These are phyloP conservation scores for Myiagra hebetior DNA, from an alignment of 2,113 vertebrate genomes.

Conservation along the genomic window DNA sequence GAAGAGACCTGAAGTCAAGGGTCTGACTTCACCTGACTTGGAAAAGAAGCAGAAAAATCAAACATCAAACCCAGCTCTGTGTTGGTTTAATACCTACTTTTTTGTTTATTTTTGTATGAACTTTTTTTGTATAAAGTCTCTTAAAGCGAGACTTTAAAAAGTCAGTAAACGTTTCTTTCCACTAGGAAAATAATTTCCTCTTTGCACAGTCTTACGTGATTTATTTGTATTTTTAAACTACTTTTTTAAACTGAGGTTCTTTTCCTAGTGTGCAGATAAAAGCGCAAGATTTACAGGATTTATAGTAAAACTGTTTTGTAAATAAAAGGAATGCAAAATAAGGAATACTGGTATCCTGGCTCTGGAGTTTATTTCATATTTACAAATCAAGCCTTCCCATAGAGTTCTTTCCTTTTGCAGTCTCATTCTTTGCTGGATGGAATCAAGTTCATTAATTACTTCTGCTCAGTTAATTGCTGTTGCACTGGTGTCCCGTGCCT, in stretches of 20 bases:
- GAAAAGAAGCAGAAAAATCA: not conserved
- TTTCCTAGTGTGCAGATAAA: not conserved
- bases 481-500: not conserved
- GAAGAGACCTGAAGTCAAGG: not conserved
- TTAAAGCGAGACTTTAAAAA: not conserved
- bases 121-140: no score
- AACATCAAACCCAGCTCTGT: not conserved
- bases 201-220: not conserved
- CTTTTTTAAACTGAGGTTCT: not conserved
- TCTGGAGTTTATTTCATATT: not conserved
- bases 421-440: not conserved
- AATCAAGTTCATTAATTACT: not conserved
- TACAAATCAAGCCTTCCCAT: not conserved
- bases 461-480: not conserved
- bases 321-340: not conserved
- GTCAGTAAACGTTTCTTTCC: not conserved
- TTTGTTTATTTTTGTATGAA: not conserved
- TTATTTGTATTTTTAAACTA: not conserved
- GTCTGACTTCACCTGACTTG: not conserved
- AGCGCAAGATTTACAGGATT: not conserved
- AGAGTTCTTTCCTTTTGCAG: not conserved
- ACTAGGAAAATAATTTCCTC: not conserved
- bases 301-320: not conserved
- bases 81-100: not conserved
- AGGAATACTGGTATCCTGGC: not conserved